Evolutionary conservation across 2,113 vertebrate species (phyloP), one percentile per base, ranked within the genome.

Genomic region (Cyanoderma ruficeps): DNA sequence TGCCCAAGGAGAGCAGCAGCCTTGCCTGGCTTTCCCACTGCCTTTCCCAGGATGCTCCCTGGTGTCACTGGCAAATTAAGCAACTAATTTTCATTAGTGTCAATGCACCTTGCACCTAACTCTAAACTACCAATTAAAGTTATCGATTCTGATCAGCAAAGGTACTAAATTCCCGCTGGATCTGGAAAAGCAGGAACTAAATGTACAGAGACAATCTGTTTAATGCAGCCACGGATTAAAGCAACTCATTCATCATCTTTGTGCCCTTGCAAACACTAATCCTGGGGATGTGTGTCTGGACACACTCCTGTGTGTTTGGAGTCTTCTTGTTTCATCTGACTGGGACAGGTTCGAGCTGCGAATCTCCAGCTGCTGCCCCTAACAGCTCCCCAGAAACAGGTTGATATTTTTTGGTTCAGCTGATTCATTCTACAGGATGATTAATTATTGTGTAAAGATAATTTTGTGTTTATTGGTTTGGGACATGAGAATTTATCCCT

Each of bases 1-100:
- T 31, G 35, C 49, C 16, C 3, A 0, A 17, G 68, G 21, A 49
- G 33, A 67, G 56, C 77, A 37, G 52, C 69, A 42, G 55, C 65
- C 35, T 30, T 41, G 27, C 67, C 57, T 50, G n/a, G 22, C 42
- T 59, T 53, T 68, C 81, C 69, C 84, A 10, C n/a, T 0, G 2
- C 50, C 63, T 33, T 75, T 50, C 74, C 42, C 72, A 52, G 55
- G 56, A 13, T 0, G 2, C 15, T 89, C 28, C 47, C 31, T 25
- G 31, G 44, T 1, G 3, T 31, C 46, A 70, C 41, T 2, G 3
- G 85, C 5, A 4, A 96, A 90, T 84, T 65, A 75, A 93, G 72
- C 72, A 60, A 74, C 85, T 75, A 30, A 64, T 92, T 95, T 93
- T 86, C 85, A 89, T 89, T 78, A 91, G 47, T 53, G 90, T 78